Evolutionary conservation across 2,888 invertebrate genomes (phyloP).

Genomic region (Lithodes maja): DNA sequence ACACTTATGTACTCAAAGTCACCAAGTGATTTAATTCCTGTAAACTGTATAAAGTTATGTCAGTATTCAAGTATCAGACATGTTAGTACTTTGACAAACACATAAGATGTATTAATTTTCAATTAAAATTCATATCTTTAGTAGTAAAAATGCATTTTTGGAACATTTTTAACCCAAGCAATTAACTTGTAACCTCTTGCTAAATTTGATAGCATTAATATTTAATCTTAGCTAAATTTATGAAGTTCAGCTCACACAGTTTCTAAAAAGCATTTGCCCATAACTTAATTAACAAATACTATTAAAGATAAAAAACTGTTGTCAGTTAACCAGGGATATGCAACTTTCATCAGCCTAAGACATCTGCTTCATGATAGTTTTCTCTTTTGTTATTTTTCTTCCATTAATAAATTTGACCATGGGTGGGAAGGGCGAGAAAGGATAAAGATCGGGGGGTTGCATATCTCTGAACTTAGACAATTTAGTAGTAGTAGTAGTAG

Average conservation of each 20-base stretch:
- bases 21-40: too few species aligned
- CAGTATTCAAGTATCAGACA: too few species aligned
- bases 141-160: too few species aligned
- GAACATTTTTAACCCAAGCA: too few species aligned
- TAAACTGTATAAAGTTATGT: too few species aligned
- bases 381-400: background rate
- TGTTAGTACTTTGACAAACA: too few species aligned
- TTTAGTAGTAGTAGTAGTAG: background rate
- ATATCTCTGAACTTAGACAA: conserved; percentile 21
- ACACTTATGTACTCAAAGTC: too few species aligned
- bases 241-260: conserved; percentile 44
- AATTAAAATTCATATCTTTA: too few species aligned
- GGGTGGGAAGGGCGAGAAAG: background rate
- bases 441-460: background rate
- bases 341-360: conserved; percentile 24
- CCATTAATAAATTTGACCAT: background rate
- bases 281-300: conserved; percentile 21
- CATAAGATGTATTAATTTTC: too few species aligned
- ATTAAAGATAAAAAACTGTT: background rate
- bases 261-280: conserved; percentile 5
- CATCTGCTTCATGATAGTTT: background rate
- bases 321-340: conserved; percentile 31
- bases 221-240: background rate
- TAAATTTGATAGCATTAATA: too few species aligned
- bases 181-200: too few species aligned